Percentiles rank a stretch among this genome's conserved stretches.
phyloP scores from a whole-genome alignment of 1,140 invertebrate genomes.

The Drosophila pachea region DNA sequence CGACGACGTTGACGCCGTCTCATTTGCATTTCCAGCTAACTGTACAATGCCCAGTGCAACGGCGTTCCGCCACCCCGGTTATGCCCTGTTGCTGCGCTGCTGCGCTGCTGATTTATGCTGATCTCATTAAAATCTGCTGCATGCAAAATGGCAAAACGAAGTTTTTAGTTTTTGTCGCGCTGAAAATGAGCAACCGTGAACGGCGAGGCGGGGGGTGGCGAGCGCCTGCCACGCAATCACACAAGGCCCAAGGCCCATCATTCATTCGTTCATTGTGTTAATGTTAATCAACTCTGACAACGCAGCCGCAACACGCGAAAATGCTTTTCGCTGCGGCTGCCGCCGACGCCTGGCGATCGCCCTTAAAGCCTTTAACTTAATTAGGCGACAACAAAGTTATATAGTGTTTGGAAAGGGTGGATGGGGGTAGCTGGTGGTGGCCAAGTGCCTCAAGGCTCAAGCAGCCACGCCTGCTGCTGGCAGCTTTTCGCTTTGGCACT shows the following conservation, averaged over 20 bases:
- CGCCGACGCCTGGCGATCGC: conserved; percentile 29
- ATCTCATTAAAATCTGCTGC: conserved; percentile 75
- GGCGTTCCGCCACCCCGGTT: neutral
- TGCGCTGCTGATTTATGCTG: conserved; percentile 78
- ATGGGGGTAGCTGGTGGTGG: neutral
- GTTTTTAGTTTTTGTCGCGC: conserved; percentile 60
- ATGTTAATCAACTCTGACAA: conserved; percentile 75
- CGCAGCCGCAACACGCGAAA: conserved; percentile 65
- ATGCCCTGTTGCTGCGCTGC: conserved; percentile 51
- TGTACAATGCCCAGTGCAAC: conserved; percentile 24
- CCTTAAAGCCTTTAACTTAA: conserved; percentile 65
- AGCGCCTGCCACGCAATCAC: conserved; percentile 15
- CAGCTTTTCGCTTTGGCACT: conserved; percentile 26
- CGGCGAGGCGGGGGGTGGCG: neutral
- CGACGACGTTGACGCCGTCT: conserved; percentile 45
- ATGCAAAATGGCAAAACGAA: conserved; percentile 72
- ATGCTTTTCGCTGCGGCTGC: conserved; percentile 54
- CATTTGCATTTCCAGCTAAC: conserved; percentile 65
- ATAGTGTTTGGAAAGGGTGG: neutral
- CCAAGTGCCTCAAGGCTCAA: conserved; percentile 36
- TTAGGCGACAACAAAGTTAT: conserved; percentile 53
- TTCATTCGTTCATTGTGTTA: conserved; percentile 71
- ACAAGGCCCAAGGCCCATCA: conserved; percentile 49
- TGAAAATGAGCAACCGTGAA: conserved; percentile 6
- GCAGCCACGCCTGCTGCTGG: conserved; percentile 67